Percentiles rank a stretch among this genome's conserved stretches.
Conservation (phyloP, 2,797 vertebrate species). For the Acomys russatus region DNA sequence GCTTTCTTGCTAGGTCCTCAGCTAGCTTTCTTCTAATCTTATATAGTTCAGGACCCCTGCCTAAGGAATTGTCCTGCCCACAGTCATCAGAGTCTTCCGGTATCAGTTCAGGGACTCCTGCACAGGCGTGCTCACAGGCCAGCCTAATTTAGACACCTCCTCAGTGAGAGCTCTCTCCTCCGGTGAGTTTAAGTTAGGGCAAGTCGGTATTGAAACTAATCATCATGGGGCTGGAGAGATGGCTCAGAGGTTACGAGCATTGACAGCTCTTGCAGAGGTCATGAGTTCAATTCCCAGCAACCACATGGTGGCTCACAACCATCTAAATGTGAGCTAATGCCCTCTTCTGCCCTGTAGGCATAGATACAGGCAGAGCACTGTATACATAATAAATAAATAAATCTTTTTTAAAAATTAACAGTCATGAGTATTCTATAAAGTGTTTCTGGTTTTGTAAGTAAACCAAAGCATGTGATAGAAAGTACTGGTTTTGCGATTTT, state of each 20-base stretch:
- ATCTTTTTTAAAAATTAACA: background rate
- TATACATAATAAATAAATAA: too few species aligned
- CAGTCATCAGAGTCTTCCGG: too few species aligned
- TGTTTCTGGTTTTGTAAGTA: conserved; percentile 22
- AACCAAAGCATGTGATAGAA: conserved; percentile 23
- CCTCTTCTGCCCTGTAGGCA: too few species aligned
- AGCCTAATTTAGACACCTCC: background rate
- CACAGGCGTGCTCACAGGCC: background rate
- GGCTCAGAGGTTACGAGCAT: too few species aligned
- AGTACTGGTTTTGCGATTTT: background rate
- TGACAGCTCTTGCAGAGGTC: too few species aligned
- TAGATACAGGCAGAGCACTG: too few species aligned
- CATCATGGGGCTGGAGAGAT: too few species aligned
- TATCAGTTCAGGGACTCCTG: background rate
- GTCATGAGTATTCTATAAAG: too few species aligned
- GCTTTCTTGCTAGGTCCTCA: background rate
- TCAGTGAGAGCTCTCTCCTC: background rate
- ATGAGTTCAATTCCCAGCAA: too few species aligned
- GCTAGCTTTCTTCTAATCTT: background rate
- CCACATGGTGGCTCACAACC: too few species aligned
- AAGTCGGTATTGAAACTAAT: background rate
- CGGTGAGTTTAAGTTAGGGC: background rate
- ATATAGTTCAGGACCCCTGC: background rate
- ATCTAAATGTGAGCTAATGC: too few species aligned
- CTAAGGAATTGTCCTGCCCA: background rate